These are phyloP conservation scores for Astreopora myriophthalma DNA, from an alignment of 64 coral and sea anemone species.

Conservation along the genomic window DNA sequence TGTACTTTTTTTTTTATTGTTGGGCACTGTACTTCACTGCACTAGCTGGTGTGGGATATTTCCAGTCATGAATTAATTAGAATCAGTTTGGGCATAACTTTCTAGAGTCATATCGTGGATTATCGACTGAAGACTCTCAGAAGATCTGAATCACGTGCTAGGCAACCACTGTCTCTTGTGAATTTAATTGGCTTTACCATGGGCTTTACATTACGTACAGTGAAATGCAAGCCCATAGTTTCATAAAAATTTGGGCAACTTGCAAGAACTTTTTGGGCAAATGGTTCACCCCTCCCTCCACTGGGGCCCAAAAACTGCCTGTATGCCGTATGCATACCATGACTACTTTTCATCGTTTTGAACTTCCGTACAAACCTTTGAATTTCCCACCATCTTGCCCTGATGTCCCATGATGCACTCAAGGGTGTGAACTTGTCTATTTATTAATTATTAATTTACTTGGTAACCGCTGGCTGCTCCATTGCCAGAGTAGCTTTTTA, in stretches of 20 bases:
- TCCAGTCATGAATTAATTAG: neutral
- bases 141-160: constrained; percentile 25
- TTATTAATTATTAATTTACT: too few species aligned
- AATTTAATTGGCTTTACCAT: neutral
- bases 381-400: neutral
- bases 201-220: neutral
- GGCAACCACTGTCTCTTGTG: neutral
- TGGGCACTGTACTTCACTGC: neutral
- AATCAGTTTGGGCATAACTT: neutral
- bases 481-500: too few species aligned
- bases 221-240: too few species aligned
- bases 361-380: too few species aligned
- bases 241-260: neutral
- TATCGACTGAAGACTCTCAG: constrained; percentile 5
- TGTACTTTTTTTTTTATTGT: neutral
- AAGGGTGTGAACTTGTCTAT: too few species aligned
- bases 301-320: too few species aligned
- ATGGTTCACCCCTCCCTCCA: too few species aligned
- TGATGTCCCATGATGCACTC: neutral
- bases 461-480: too few species aligned
- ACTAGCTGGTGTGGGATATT: neutral
- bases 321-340: too few species aligned
- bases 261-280: too few species aligned
- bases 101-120: neutral
- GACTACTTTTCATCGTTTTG: too few species aligned